phyloP scores from a whole-genome alignment of 2,797 vertebrate genomes.

The Macropus fuliginosus region DNA sequence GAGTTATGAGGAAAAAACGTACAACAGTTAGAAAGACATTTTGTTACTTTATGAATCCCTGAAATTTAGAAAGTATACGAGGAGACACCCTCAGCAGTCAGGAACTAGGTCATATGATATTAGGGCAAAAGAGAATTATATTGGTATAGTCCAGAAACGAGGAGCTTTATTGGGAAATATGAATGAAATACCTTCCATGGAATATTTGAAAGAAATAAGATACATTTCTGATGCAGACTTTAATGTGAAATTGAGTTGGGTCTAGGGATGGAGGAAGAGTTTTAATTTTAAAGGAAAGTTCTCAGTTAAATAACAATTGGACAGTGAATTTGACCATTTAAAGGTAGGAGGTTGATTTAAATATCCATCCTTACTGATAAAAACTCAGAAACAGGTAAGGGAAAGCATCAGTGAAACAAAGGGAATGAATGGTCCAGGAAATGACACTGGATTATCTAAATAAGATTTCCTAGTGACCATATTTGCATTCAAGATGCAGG shows the following conservation, averaged over 20 bases:
- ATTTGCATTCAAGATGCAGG: conserved; percentile 28
- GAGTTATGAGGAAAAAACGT: background rate
- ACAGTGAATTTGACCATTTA: background rate
- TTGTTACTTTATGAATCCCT: background rate
- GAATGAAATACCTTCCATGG: background rate
- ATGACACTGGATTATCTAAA: conserved; percentile 27
- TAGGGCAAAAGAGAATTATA: background rate
- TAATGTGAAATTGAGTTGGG: background rate
- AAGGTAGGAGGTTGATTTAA: background rate
- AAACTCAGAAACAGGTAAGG: conserved; percentile 44
- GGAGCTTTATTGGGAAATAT: background rate
- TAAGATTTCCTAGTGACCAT: conserved; percentile 36
- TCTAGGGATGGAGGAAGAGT: background rate
- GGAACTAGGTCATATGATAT: background rate
- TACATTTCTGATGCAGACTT: background rate
- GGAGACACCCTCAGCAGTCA: background rate
- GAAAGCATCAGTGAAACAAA: conserved; percentile 51
- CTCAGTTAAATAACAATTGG: conserved; percentile 18
- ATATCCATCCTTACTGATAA: conserved; percentile 13
- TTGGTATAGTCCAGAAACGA: background rate
- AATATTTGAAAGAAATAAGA: conserved; percentile 16
- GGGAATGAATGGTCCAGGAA: conserved; percentile 49
- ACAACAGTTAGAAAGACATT: background rate
- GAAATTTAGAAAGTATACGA: background rate
- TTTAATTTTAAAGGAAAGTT: background rate